Base-by-base conservation (phyloP, 2,797 vertebrate genomes). In the Myoxocephalus aenaeus region DNA sequence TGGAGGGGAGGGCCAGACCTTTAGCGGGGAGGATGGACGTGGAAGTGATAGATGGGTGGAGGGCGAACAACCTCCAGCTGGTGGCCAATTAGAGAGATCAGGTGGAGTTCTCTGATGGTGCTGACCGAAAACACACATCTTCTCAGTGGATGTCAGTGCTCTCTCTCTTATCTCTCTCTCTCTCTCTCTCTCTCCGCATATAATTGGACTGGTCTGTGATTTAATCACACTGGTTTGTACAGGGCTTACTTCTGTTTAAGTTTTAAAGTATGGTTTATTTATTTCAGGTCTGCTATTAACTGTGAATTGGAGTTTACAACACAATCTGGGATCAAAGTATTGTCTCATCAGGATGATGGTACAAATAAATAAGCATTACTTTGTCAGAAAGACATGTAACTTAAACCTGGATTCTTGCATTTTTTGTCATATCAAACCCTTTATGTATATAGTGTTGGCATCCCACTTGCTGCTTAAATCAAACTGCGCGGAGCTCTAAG, bases 1-100 rank as follows among this genome's bases (percentile, higher is more conserved):
- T 50, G 59, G 22, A 66, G 50, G 69, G 22, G 46, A 80, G 61
- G 73, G 62, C 66, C 56, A 56, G 80, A 79, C 68, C 72, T 72
- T 70, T 73, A 38, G 54, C 77, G 44, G 42, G 32, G 44, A 73
- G 38, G 51, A 51, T 81, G 56, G 54, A 74, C 0, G 3, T 79
- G 61, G 61, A 70, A 65, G 59, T 51, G 54, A 69, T 73, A 48
- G 34, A 84, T 22, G 64, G 62, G 40, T 74, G 44, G 57, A 79
- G 36, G 44, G 36, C 70, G 77, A 68, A 66, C 13, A 53, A 79
- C 64, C 59, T 68, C 59, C 66, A 78, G 71, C 68, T 82, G 65
- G 83, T 74, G 73, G 81, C 68, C 76, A 88, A 81, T 84, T 88
- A 89, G 58, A 75, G 65, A 65, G 83, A 83, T 87, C 80, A 86